A percentile compares a stretch with the other conserved stretches of the same genome.
Conservation (phyloP, 2,797 vertebrate species). For the Geotria australis region DNA sequence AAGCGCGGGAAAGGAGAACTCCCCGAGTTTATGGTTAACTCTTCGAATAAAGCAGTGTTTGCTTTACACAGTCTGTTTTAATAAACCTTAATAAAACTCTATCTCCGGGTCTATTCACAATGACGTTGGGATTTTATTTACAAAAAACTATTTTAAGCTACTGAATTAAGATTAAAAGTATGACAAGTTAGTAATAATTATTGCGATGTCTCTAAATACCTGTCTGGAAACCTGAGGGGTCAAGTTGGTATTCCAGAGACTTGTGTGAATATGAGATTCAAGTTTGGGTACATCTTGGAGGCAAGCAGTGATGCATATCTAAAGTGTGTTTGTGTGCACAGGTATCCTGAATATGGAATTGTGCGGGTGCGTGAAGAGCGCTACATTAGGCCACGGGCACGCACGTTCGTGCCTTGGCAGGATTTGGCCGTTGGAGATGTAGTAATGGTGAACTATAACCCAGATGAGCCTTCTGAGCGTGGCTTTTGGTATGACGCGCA, state of each 20-base stretch:
- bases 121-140: too few relatives aligned
- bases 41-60: too few relatives aligned
- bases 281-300: constrained; percentile 9
- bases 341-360: constrained; percentile 67
- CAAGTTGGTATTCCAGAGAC: neutral
- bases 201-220: neutral
- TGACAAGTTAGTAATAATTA: too few relatives aligned
- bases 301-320: neutral
- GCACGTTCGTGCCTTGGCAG: constrained; percentile 52
- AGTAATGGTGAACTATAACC: constrained; percentile 87
- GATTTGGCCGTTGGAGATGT: constrained; percentile 50
- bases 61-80: too few relatives aligned
- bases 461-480: constrained; percentile 53
- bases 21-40: too few relatives aligned
- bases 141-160: too few relatives aligned
- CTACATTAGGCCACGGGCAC: constrained; percentile 48
- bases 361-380: constrained; percentile 22
- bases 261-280: constrained; percentile 1
- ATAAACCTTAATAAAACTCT: too few relatives aligned
- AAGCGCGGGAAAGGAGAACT: too few relatives aligned
- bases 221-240: neutral
- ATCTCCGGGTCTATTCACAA: too few relatives aligned
- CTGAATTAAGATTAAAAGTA: too few relatives aligned
- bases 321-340: constrained; percentile 9
- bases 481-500: constrained; percentile 90